Percentiles rank a stretch among this genome's conserved stretches.
Conservation (phyloP, 2,113 vertebrate species). For the Nothocercus nigrocapillus region DNA sequence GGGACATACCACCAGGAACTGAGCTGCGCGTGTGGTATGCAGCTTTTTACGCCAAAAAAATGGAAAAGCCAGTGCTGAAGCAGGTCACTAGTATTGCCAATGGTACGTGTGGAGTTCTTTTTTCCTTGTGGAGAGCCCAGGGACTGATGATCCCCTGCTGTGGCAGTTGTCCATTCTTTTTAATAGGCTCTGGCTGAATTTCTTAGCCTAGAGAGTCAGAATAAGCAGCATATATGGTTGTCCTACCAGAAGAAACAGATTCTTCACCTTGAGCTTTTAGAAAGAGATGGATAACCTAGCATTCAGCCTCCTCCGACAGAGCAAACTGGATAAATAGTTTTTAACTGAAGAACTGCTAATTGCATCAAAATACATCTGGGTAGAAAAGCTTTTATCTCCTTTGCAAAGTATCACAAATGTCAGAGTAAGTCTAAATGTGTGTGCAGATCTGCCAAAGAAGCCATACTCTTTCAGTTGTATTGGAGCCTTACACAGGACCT, state of each 20-base stretch:
- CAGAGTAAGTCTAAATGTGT: neutral
- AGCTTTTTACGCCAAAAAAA: constrained; percentile 98
- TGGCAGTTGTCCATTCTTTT: neutral
- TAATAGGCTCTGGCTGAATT: neutral
- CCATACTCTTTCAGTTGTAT: neutral
- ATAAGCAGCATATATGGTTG: neutral
- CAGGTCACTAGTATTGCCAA: constrained; percentile 74
- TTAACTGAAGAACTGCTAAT: neutral
- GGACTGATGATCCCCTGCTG: neutral
- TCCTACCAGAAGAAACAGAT: neutral
- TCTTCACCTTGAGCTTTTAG: neutral
- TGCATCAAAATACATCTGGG: neutral
- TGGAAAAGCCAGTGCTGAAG: constrained; percentile 92
- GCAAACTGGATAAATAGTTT: neutral
- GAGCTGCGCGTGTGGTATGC: constrained; percentile 98
- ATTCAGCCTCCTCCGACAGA: neutral
- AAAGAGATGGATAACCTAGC: neutral
- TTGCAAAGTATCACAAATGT: neutral
- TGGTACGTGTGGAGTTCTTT: constrained; percentile 75
- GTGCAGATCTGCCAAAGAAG: neutral
- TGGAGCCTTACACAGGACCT: neutral
- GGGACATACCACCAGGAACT: constrained; percentile 89
- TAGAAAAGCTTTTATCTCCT: neutral
- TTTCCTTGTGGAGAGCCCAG: constrained; percentile 49
- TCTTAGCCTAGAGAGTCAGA: neutral